These are phyloP conservation scores for Xerus rutilus DNA, from an alignment of 2,797 vertebrate species.

Conservation along the genomic window DNA sequence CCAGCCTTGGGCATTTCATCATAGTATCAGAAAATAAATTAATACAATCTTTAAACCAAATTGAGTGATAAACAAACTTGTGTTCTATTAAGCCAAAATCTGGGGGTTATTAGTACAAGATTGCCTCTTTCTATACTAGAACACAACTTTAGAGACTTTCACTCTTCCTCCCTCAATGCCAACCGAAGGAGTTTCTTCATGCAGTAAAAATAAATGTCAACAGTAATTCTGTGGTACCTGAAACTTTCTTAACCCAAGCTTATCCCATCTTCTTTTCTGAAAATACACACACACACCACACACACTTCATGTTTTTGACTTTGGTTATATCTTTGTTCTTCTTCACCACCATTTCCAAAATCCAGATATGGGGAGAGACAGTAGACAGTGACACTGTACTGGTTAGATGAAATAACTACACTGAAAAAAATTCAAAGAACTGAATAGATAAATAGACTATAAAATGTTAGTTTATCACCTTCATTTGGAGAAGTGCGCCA, in stretches of 20 bases:
- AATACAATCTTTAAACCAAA: neutral
- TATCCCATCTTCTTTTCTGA: neutral
- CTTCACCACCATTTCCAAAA: neutral
- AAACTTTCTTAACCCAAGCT: neutral
- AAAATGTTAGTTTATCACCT: neutral
- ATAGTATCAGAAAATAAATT: neutral
- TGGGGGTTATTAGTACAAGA: neutral
- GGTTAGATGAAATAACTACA: neutral
- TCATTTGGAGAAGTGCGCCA: neutral
- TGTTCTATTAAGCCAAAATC: neutral
- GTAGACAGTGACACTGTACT: neutral
- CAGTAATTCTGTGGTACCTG: neutral
- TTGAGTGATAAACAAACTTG: conserved; percentile 24
- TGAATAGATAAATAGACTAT: neutral
- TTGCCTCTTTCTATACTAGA: neutral
- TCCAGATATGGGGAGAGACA: neutral
- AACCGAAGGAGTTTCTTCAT: neutral
- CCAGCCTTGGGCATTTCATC: neutral
- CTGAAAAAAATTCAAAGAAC: neutral
- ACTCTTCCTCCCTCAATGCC: neutral
- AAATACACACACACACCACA: neutral
- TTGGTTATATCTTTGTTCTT: neutral
- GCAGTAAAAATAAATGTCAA: neutral
- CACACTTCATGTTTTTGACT: neutral
- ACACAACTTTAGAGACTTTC: neutral